Conservation (phyloP, 53 echinoderm and acorn worm species). For the Echinarachnius parma region DNA sequence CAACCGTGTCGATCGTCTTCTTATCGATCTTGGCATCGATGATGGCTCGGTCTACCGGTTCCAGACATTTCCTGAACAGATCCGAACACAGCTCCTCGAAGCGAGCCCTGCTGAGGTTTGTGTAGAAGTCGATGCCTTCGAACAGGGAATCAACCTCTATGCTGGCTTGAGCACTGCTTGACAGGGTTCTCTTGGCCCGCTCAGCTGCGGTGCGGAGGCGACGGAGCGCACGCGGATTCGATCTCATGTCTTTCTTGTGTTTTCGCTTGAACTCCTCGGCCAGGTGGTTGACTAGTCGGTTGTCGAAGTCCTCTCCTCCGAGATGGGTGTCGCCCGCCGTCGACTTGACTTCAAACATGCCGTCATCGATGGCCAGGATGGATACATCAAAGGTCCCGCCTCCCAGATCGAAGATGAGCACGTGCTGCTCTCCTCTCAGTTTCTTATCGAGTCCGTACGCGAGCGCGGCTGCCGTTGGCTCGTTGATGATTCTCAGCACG, state of each 20-base stretch:
- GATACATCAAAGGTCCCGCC: conserved; percentile 92
- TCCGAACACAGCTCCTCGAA: conserved; percentile 86
- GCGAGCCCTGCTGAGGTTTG: conserved; percentile 68
- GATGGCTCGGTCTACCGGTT: conserved; percentile 79
- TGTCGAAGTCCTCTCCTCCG: conserved; percentile 91
- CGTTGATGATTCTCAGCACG: conserved; percentile 88
- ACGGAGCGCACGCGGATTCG: conserved; percentile 59
- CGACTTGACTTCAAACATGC: conserved; percentile 84
- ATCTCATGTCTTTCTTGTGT: conserved; percentile 72
- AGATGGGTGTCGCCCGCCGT: conserved; percentile 89
- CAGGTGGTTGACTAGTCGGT: conserved; percentile 71
- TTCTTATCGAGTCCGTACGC: conserved; percentile 96
- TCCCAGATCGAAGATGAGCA: conserved; percentile 78
- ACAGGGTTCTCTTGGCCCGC: conserved; percentile 87
- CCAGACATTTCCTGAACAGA: conserved; percentile 67
- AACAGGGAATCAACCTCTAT: conserved; percentile 83
- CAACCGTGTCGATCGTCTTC: conserved; percentile 61
- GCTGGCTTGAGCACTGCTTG: conserved; percentile 72
- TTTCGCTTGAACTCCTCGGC: conserved; percentile 73
- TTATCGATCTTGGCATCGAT: conserved; percentile 77
- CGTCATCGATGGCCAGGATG: conserved; percentile 78
- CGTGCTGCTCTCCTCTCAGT: conserved; percentile 57
- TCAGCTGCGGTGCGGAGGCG: conserved; percentile 83
- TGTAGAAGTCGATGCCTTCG: conserved; percentile 90
- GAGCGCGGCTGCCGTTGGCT: conserved; percentile 93